Base-by-base conservation (phyloP, 2,797 vertebrate species). In the Myripristis jacobus region DNA sequence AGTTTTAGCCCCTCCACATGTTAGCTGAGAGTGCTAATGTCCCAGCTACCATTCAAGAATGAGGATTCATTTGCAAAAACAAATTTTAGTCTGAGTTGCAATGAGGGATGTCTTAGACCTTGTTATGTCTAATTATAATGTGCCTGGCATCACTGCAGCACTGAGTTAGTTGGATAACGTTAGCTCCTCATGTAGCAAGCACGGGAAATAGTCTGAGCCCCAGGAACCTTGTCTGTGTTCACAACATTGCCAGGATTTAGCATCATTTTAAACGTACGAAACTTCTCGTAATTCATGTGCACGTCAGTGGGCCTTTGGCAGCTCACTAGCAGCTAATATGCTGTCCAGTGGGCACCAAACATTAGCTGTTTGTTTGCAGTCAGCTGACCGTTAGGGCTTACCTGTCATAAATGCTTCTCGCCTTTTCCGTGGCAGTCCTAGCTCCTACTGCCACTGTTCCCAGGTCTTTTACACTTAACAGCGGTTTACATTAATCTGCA, bases 351-450 rank as follows among this genome's bases (percentile, higher is more conserved):
- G 70, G 21, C 24, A 59, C 80, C 79, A 77, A 79, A 63, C 69
- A 58, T 76, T 46, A 51, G 59, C 65, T 0, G 75, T 71, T 57
- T 79, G 81, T 86, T 76, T 73, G 57, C 70, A 2, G 82, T 86
- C 90, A 91, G 87, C 87, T 92, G 89, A 88, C 81, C 64, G 80
- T 77, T 84, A 70, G n/a, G 61, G 66, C 81, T 91, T 91, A 93
- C 93, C 92, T 91, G 89, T 92, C 90, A 91, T 47, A 74, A 82
- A 88, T 22, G 84, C 71, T 84, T 66, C 81, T 83, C 73, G 72
- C 43, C 22, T 70, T 36, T 87, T 81, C 79, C 29, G 47, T 38
- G 13, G 43, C 59, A 77, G 31, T 41, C 21, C 63, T 22, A 3
- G 5, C 50, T 55, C 47, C 63, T 68, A 2, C 2, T 18, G 2